phyloP scores from a whole-genome alignment of 1,140 invertebrate species.

The Lordiphosa clarofinis region DNA sequence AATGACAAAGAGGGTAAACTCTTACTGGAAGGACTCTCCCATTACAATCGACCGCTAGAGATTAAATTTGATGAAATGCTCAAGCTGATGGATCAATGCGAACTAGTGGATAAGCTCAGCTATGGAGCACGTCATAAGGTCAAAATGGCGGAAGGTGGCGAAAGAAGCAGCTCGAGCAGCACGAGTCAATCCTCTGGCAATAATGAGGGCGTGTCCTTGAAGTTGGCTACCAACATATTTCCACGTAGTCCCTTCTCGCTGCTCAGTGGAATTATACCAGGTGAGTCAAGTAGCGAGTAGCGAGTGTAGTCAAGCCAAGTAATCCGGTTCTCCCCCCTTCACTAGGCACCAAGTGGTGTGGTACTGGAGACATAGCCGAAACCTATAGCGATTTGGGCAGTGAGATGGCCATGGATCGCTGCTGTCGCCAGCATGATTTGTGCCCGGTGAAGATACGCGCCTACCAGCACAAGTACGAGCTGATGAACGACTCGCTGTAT shows the following conservation, averaged over 20 bases:
- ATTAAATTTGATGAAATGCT: conserved; percentile 87
- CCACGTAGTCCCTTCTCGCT: conserved; percentile 84
- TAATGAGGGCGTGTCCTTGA: conserved; percentile 45
- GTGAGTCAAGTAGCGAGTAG: conserved; percentile 74
- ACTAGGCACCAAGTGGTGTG: conserved; percentile 95
- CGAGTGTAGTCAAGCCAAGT: background rate
- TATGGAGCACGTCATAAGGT: conserved; percentile 33
- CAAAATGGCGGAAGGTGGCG: conserved; percentile 56
- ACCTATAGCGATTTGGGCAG: conserved; percentile 90
- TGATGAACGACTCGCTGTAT: conserved; percentile 91
- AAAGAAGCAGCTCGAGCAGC: conserved; percentile 19
- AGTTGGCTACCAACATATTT: conserved; percentile 71
- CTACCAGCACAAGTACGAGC: conserved; percentile 87
- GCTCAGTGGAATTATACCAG: conserved; percentile 88
- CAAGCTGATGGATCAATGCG: conserved; percentile 87
- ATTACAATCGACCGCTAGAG: conserved; percentile 82
- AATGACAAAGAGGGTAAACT: conserved; percentile 84
- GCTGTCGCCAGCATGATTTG: conserved; percentile 92
- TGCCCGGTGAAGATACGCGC: conserved; percentile 87
- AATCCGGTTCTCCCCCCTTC: background rate
- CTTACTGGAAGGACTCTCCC: conserved; percentile 82
- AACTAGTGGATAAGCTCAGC: conserved; percentile 81
- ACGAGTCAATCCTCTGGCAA: conserved; percentile 12
- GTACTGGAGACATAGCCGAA: conserved; percentile 90
- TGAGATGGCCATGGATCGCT: conserved; percentile 87